A percentile compares a stretch with the other conserved stretches of the same genome.
Conservation (phyloP, 2,888 invertebrate species). For the Myopa tessellatipennis region DNA sequence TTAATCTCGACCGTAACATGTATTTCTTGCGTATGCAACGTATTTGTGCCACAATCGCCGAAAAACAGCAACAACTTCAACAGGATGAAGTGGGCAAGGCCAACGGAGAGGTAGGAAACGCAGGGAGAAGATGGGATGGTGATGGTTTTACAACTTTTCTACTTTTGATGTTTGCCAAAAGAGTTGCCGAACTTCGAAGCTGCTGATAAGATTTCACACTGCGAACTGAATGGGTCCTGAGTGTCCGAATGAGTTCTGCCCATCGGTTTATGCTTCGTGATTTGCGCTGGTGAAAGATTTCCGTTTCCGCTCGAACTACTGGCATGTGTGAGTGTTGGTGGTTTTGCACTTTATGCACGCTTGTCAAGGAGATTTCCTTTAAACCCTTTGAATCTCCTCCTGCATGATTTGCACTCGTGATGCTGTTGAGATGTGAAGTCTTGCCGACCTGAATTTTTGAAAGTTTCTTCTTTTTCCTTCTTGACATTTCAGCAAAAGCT, state of each 20-base stretch:
- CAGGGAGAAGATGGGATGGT: not conserved
- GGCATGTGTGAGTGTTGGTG: constrained; percentile 12
- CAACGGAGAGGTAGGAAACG: not conserved
- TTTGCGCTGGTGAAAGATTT: not conserved
- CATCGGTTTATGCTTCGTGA: not conserved
- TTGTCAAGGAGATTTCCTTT: constrained; percentile 34
- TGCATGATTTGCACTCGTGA: not conserved
- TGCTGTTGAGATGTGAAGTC: constrained; percentile 10
- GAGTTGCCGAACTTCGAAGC: constrained; percentile 41
- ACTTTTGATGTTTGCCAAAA: constrained; percentile 32
- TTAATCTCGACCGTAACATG: constrained; percentile 60
- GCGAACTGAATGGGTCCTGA: not conserved
- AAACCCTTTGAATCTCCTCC: constrained; percentile 29
- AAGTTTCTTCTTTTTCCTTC: constrained; percentile 5
- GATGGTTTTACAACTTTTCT: not conserved
- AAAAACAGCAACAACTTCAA: not conserved
- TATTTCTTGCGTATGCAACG: constrained; percentile 42
- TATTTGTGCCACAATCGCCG: not conserved
- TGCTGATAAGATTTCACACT: constrained; percentile 45
- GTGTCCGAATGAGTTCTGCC: constrained; percentile 3
- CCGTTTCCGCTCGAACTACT: constrained; percentile 35
- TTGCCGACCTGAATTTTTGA: constrained; percentile 15
- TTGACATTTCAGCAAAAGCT: constrained; percentile 31
- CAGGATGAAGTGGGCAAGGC: not conserved
- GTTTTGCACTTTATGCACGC: constrained; percentile 40